Conservation (phyloP, 2,797 vertebrate species). For the Gephyroberyx darwinii region DNA sequence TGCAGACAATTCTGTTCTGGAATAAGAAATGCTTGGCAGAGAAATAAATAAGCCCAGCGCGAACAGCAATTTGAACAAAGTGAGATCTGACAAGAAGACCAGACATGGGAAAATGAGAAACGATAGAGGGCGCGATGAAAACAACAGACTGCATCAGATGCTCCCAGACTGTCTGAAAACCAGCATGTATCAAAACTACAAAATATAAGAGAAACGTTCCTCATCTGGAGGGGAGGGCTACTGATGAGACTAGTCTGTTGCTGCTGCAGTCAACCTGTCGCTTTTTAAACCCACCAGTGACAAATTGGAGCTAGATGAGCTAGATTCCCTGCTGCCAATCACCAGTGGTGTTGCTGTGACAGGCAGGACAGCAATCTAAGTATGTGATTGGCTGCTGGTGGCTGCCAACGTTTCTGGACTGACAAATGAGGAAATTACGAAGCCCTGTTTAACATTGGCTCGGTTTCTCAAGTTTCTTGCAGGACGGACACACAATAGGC, state of each 20-base stretch:
- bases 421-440: no score
- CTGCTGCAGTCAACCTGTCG: conserved; percentile 2
- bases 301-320: no score
- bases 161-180: conserved; percentile 4
- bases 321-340: no score
- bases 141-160: conserved; percentile 15
- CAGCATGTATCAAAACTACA: background rate
- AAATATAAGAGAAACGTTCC: background rate
- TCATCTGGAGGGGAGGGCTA: conserved; percentile 12
- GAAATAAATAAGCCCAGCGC: conserved; percentile 10
- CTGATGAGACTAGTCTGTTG: conserved; percentile 18
- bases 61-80: conserved; percentile 15
- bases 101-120: conserved; percentile 21
- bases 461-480: no score
- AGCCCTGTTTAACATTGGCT: no score
- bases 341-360: no score
- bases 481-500: no score
- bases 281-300: no score
- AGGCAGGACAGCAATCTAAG: no score
- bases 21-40: conserved; percentile 25
- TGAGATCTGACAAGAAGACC: conserved; percentile 25
- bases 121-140: conserved; percentile 8
- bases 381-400: no score
- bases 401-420: no score
- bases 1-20: conserved; percentile 20